Evolutionary conservation across 2,113 vertebrate genomes (phyloP).

Genomic region (Odocoileus virginianus): DNA sequence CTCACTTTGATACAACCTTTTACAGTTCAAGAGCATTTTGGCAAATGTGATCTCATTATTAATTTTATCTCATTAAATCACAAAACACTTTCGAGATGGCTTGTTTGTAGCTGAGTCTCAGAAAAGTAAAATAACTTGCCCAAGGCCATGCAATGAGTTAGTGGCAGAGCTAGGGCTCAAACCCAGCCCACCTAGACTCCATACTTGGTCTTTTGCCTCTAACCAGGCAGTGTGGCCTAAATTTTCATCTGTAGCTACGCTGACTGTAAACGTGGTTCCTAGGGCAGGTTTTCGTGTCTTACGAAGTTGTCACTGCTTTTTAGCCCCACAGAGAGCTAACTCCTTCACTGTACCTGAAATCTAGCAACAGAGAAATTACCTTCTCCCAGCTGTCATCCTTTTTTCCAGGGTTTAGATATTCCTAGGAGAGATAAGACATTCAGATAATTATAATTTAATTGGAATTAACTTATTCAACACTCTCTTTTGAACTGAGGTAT

Average conservation of each 20-base stretch:
- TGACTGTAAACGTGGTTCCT: neutral
- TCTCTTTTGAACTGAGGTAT: neutral
- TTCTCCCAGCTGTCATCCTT: neutral
- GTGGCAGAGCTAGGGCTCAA: neutral
- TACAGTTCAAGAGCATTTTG: neutral
- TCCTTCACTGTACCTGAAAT: neutral
- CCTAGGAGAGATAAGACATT: neutral
- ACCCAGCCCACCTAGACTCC: neutral
- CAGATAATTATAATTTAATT: neutral
- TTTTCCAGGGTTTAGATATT: neutral
- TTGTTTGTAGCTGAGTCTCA: neutral
- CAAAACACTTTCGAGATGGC: neutral
- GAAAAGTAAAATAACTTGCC: neutral
- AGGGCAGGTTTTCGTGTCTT: neutral
- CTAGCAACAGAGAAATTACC: neutral
- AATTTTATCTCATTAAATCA: neutral
- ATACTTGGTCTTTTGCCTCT: accelerated
- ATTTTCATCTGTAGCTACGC: neutral
- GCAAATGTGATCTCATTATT: neutral
- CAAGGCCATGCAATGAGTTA: neutral
- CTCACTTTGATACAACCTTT: neutral
- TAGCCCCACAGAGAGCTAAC: neutral
- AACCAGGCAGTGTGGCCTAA: neutral
- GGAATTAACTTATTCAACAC: neutral
- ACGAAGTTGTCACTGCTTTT: neutral